These are phyloP conservation scores for Tachysurus vachellii DNA, from an alignment of 2,113 vertebrate species.

Conservation along the genomic window DNA sequence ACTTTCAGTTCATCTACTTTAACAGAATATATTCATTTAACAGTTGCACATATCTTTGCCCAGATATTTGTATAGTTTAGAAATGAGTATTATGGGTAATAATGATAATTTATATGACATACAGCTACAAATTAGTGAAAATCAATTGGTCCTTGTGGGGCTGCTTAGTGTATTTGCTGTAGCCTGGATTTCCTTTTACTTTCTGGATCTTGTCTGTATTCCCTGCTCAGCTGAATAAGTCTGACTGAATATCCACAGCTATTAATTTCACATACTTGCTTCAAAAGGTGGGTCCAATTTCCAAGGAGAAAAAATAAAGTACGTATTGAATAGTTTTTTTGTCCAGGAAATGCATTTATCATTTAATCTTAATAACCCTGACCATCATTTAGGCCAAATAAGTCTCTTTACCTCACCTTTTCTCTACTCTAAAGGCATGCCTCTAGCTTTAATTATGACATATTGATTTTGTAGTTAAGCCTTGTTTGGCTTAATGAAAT, in stretches of 20 bases:
- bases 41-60: not conserved
- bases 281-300: conserved; percentile 64
- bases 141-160: not conserved
- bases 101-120: not conserved
- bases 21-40: not conserved
- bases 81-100: not conserved
- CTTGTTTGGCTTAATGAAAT: conserved; percentile 92
- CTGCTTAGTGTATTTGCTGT: not conserved
- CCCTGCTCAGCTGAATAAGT: not conserved
- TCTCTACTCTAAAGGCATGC: conserved; percentile 66
- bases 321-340: conserved; percentile 61
- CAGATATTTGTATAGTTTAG: not conserved
- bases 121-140: conserved; percentile 11
- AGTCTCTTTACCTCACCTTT: conserved; percentile 64
- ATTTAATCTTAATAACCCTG: conserved; percentile 80
- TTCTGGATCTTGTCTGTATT: conserved; percentile 12
- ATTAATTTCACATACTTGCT: conserved; percentile 50
- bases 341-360: conserved; percentile 69
- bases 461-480: conserved; percentile 89
- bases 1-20: conserved; percentile 29
- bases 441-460: conserved; percentile 83
- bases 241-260: conserved; percentile 43
- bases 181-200: conserved; percentile 9
- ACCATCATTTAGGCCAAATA: conserved; percentile 78
- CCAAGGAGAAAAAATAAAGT: conserved; percentile 63